A percentile compares a stretch with the other conserved stretches of the same genome.
phyloP scores from a whole-genome alignment of 2,797 vertebrate genomes.

The Ceyx erithaca region DNA sequence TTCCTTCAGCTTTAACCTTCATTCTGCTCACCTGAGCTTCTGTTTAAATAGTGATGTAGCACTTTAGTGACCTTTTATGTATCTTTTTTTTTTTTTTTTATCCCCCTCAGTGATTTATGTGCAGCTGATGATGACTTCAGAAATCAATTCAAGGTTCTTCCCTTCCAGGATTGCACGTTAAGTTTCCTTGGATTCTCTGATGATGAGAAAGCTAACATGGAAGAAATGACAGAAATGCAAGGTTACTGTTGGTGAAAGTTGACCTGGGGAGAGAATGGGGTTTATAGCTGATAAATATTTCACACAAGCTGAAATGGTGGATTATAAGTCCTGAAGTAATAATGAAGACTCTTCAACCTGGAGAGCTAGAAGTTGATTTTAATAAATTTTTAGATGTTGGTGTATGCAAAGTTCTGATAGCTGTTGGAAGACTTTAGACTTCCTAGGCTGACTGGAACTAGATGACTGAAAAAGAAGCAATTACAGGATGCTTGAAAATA shows the following conservation, averaged over 20 bases:
- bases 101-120: constrained; percentile 82
- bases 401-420: background rate
- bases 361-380: background rate
- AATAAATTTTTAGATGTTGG: background rate
- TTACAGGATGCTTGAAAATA: background rate
- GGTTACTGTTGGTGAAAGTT: constrained; percentile 75
- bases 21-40: background rate
- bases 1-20: background rate
- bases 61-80: background rate
- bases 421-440: background rate
- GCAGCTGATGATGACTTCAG: constrained; percentile 89
- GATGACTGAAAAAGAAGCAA: background rate
- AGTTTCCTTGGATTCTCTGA: constrained; percentile 96
- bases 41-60: background rate
- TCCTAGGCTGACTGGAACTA: background rate
- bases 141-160: constrained; percentile 93
- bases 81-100: background rate
- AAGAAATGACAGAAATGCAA: constrained; percentile 96
- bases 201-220: constrained; percentile 94
- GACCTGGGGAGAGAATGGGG: background rate
- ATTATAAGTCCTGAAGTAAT: background rate
- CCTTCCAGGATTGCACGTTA: constrained; percentile 94
- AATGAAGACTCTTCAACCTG: background rate
- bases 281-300: background rate
- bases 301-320: background rate